A percentile compares a stretch with the other conserved stretches of the same genome.
Evolutionary conservation across 2,797 vertebrate genomes (phyloP).

Genomic region (Sphenopsis melanotis): DNA sequence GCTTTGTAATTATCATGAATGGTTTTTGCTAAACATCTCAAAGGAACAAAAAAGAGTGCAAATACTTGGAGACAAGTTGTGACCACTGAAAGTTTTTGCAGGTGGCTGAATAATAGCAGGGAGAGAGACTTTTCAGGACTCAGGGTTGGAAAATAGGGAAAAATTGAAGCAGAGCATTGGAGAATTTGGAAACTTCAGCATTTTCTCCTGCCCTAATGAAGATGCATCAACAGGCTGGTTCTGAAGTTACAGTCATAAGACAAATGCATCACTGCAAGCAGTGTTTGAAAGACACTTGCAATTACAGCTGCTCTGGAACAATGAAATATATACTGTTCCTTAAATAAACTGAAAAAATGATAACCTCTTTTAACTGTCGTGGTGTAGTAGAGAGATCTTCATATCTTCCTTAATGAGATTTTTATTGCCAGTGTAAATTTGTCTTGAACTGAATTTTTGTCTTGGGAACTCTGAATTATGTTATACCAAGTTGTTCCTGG

Average conservation of each 20-base stretch:
- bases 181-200: background rate
- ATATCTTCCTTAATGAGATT: constrained; percentile 76
- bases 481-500: constrained; percentile 68
- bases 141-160: background rate
- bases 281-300: constrained; percentile 49
- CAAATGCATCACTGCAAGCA: constrained; percentile 18
- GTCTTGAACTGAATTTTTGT: constrained; percentile 76
- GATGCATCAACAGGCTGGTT: constrained; percentile 23
- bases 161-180: background rate
- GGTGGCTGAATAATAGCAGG: background rate
- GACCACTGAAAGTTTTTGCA: background rate
- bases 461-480: constrained; percentile 76
- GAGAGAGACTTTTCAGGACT: background rate
- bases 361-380: constrained; percentile 63
- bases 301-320: constrained; percentile 60
- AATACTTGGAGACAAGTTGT: background rate
- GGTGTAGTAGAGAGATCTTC: constrained; percentile 63
- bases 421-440: constrained; percentile 75
- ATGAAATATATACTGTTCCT: constrained; percentile 66
- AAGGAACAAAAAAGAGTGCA: background rate
- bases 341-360: constrained; percentile 70
- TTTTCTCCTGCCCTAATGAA: background rate
- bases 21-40: background rate
- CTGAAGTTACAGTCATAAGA: constrained; percentile 9
- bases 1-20: background rate